Evolutionary conservation across 2,797 vertebrate genomes (phyloP).

Genomic region (Cyclura pinguis): DNA sequence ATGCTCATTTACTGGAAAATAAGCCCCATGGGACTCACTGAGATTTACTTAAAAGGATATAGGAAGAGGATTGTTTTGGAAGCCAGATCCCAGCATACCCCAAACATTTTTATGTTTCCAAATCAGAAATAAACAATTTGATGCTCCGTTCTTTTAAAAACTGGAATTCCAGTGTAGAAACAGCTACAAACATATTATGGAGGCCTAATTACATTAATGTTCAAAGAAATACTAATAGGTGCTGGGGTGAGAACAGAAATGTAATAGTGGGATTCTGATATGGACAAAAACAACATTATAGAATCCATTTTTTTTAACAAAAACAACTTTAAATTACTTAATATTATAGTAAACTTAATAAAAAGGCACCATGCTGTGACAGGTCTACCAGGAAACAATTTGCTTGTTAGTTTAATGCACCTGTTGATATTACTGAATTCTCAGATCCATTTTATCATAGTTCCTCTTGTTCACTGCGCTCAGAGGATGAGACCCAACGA

Average conservation of each 20-base stretch:
- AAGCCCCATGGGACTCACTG: background rate
- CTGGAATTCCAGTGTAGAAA: rapidly evolving
- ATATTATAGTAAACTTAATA: background rate
- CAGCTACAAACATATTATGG: background rate
- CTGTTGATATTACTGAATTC: background rate
- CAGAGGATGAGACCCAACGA: constrained; percentile 90
- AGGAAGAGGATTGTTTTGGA: background rate
- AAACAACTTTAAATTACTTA: background rate
- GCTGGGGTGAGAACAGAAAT: background rate
- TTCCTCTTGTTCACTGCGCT: constrained; percentile 88
- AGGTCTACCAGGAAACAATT: background rate
- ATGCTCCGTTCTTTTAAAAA: background rate
- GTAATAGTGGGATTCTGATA: constrained; percentile 13
- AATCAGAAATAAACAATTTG: background rate
- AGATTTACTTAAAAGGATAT: background rate
- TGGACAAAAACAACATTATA: background rate
- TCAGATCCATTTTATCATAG: constrained; percentile 55
- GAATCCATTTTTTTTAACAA: background rate
- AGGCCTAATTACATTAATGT: background rate
- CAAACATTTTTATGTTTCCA: background rate
- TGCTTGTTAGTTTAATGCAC: background rate
- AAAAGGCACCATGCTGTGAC: background rate
- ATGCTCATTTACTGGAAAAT: background rate
- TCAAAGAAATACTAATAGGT: constrained; percentile 6
- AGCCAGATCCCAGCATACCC: background rate